These are phyloP conservation scores for Myripristis jacobus DNA, from an alignment of 2,797 vertebrate genomes.

Conservation along the genomic window DNA sequence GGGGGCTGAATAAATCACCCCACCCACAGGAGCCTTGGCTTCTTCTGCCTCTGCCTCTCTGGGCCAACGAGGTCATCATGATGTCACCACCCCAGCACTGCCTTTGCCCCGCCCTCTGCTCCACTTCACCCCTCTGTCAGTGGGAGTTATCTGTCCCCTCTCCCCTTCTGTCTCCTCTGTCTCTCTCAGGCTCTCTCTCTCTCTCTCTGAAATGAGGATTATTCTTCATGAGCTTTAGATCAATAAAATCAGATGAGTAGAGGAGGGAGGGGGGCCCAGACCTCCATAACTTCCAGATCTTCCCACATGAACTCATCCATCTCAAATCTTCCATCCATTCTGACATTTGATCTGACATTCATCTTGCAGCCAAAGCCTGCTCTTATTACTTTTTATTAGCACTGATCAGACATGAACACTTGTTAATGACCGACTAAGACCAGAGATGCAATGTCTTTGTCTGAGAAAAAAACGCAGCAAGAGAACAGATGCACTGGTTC, in stretches of 20 bases:
- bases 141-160: slow-evolving; percentile 29
- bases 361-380: slow-evolving; percentile 49
- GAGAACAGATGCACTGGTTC: slow-evolving; percentile 63
- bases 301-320: slow-evolving; percentile 70
- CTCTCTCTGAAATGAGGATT: slow-evolving; percentile 28
- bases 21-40: slow-evolving; percentile 68
- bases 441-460: slow-evolving; percentile 54
- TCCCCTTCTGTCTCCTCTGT: neutral
- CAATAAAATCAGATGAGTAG: slow-evolving; percentile 58
- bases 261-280: slow-evolving; percentile 35
- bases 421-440: slow-evolving; percentile 71
- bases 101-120: slow-evolving; percentile 23
- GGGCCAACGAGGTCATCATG: slow-evolving; percentile 52
- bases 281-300: slow-evolving; percentile 48
- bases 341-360: slow-evolving; percentile 64
- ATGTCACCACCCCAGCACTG: slow-evolving; percentile 43
- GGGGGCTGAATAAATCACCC: slow-evolving; percentile 52
- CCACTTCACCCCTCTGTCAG: slow-evolving; percentile 30
- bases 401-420: slow-evolving; percentile 72
- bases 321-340: slow-evolving; percentile 52
- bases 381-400: slow-evolving; percentile 68
- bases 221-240: slow-evolving; percentile 66
- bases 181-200: slow-evolving; percentile 12
- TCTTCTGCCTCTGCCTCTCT: slow-evolving; percentile 46
- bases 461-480: slow-evolving; percentile 45